These are phyloP conservation scores for Aspidoscelis tigris DNA, from an alignment of 2,113 vertebrate species.

Conservation along the genomic window DNA sequence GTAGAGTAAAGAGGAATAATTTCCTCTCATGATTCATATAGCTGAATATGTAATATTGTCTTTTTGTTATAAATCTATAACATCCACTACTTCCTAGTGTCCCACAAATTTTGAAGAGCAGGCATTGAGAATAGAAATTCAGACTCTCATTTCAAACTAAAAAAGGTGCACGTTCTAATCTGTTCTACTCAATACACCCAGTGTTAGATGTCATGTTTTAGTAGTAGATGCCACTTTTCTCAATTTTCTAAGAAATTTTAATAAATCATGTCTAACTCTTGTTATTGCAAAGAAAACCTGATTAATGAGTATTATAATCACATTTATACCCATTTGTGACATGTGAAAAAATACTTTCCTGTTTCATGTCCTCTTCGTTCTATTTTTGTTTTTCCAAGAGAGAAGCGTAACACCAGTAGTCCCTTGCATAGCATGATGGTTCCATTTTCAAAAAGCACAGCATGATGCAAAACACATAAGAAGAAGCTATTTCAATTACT, in stretches of 20 bases:
- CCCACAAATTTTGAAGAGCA: constrained; percentile 13
- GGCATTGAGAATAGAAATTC: neutral
- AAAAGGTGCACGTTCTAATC: constrained; percentile 3
- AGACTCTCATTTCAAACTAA: neutral
- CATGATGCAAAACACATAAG: no score
- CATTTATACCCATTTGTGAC: neutral
- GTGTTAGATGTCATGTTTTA: constrained; percentile 8
- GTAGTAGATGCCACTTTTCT: constrained; percentile 13
- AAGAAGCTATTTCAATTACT: no score
- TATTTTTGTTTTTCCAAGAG: constrained; percentile 23
- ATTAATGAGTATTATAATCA: neutral
- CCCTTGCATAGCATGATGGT: no score
- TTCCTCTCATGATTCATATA: no score
- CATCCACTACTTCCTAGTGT: constrained; percentile 26
- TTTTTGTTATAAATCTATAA: neutral
- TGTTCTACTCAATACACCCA: constrained; percentile 21
- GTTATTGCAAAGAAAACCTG: neutral
- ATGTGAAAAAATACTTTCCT: neutral
- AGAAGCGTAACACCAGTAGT: neutral
- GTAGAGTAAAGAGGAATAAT: no score
- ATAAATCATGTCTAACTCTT: neutral
- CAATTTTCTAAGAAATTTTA: constrained; percentile 29
- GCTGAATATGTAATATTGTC: neutral
- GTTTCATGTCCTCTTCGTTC: neutral
- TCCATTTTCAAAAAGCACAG: no score